Conservation (phyloP, 2,888 invertebrate species). For the Xestia rhomboidea region DNA sequence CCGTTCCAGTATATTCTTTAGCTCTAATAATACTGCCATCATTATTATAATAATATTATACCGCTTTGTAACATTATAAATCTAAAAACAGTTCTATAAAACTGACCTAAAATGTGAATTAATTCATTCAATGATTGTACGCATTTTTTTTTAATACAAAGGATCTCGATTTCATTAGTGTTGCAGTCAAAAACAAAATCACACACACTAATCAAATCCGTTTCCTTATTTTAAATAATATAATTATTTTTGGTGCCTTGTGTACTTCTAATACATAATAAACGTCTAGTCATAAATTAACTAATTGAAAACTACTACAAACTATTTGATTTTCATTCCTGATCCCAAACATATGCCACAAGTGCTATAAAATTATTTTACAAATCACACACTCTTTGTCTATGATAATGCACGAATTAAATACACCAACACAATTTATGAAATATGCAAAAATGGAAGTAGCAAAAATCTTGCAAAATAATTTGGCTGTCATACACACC, state of each 20-base stretch:
- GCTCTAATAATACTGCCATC: conserved; percentile 46
- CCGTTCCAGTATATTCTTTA: conserved; percentile 22
- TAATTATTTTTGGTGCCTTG: conserved; percentile 25
- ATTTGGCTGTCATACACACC: background rate
- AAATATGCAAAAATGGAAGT: background rate
- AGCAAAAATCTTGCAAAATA: background rate
- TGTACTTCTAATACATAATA: conserved; percentile 13
- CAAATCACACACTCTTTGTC: background rate
- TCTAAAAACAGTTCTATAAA: conserved; percentile 40
- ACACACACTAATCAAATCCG: background rate
- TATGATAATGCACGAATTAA: no score
- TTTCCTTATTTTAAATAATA: background rate
- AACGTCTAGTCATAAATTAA: background rate
- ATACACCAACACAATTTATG: background rate
- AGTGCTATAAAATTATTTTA: background rate
- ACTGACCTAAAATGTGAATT: background rate
- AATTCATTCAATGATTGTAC: conserved; percentile 12
- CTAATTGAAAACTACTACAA: conserved; percentile 29
- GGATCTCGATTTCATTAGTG: background rate
- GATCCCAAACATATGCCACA: conserved; percentile 3
- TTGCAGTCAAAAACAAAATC: background rate
- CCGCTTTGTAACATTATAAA: conserved; percentile 24
- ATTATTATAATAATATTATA: conserved; percentile 17
- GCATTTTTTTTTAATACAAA: background rate
- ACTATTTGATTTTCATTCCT: background rate